Conservation (phyloP, 2,797 vertebrate genomes). For the Premnoplex brunnescens region DNA sequence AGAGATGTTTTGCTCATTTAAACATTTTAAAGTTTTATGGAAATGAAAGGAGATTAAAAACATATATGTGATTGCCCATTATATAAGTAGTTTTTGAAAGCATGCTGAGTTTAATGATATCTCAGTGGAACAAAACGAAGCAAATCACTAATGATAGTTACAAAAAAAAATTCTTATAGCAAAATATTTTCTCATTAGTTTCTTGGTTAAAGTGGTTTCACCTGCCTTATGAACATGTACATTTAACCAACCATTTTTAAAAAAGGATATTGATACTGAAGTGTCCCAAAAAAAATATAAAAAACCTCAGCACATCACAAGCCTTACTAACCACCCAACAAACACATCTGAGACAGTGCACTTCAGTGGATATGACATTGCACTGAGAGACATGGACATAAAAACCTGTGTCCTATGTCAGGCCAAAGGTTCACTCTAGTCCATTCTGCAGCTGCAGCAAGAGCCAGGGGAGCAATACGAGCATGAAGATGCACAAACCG, state of each 20-base stretch:
- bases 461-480: fast-evolving
- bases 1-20: background rate
- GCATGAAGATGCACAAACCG: fast-evolving
- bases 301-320: background rate
- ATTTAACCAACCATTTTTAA: background rate
- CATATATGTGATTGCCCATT: background rate
- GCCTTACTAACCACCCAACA: background rate
- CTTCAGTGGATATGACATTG: no score
- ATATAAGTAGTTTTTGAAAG: background rate
- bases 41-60: slow-evolving; percentile 28
- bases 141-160: background rate
- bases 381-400: background rate
- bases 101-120: background rate
- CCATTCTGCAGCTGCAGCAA: background rate
- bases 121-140: slow-evolving; percentile 22
- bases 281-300: background rate
- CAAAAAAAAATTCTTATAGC: background rate
- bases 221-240: background rate
- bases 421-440: background rate
- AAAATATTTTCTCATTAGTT: background rate
- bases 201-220: background rate
- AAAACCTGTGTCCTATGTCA: background rate
- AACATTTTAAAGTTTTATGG: background rate
- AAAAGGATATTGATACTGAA: background rate
- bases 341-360: background rate